Base-by-base conservation (phyloP, 2,113 vertebrate genomes). In the Panthera tigris region DNA sequence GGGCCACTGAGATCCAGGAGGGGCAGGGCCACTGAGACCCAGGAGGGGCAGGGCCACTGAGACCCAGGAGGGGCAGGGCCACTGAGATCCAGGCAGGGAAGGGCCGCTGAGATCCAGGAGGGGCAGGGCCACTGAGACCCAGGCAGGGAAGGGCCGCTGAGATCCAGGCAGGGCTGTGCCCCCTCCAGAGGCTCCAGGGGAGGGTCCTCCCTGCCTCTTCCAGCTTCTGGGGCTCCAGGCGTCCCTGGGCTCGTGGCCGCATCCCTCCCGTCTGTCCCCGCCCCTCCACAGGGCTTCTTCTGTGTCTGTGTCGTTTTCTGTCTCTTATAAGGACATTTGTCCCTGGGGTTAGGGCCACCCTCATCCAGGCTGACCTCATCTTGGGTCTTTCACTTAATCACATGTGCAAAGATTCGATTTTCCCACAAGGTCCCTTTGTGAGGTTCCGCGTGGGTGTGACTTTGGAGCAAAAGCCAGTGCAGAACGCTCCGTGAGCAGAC, bases 221-320 rank as follows among this genome's bases (percentile, higher is more conserved):
- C 21, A 61, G 57, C 57, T 61, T 61, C 21, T 61, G 57, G 57
- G 57, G 21, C 57, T 25, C 21, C 19, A 61, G 57, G 57, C 7
- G 8, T 4, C 21, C 18, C 18, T 61, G 57, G 21, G 21, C 2
- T 61, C 1, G 7, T 61, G 57, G 27, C 45, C 0, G 1, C 2
- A 0, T 31, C 8, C 27, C 27, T 11, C 45, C 76, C 4, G 0
- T 50, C 45, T 33, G 21, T 23, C 21, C 9, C 29, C 33, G 16
- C 9, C 0, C 21, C 29, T 16, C 33, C 76, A 79, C 1, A 4
- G 3, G 45, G 76, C 2, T 79, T 9, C 45, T 50, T 19, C 15
- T 50, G 29, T 19, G 29, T 45, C 12, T 52, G 29, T 52, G 29
- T 19, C 3, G 2, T 79, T 16, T 52, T 52, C 45, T 78, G 29